A percentile compares a stretch with the other conserved stretches of the same genome.
Evolutionary conservation across 2,797 vertebrate species (phyloP).

Genomic region (Lagorchestes hirsutus): DNA sequence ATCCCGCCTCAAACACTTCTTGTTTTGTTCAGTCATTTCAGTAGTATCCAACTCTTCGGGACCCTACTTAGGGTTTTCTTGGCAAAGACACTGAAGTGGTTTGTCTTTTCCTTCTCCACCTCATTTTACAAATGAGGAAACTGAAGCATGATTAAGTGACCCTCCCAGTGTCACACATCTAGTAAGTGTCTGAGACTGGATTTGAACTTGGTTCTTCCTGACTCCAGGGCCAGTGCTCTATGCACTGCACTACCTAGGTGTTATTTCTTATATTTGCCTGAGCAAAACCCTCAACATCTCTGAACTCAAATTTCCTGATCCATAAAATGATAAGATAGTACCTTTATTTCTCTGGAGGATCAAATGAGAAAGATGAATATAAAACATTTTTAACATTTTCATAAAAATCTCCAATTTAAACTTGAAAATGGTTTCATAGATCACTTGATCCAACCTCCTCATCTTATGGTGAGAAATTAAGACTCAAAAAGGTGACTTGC

Average conservation of each 20-base stretch:
- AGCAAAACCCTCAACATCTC: not conserved
- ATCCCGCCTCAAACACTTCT: not conserved
- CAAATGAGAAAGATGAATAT: not conserved
- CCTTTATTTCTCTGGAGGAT: not conserved
- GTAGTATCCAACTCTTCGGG: not conserved
- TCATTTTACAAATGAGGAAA: not conserved
- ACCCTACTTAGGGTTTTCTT: not conserved
- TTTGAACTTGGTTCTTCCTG: not conserved
- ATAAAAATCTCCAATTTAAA: not conserved
- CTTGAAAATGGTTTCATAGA: not conserved
- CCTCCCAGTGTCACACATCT: not conserved
- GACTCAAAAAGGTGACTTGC: not conserved
- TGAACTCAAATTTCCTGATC: not conserved
- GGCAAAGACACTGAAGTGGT: not conserved
- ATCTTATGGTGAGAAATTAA: conserved; percentile 22
- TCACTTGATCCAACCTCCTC: not conserved
- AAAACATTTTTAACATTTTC: not conserved
- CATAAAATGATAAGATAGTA: not conserved
- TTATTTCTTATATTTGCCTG: not conserved
- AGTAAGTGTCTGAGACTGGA: not conserved
- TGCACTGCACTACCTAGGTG: not conserved
- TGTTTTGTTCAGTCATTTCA: not conserved
- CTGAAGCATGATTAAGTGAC: not conserved
- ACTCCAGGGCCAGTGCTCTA: not conserved
- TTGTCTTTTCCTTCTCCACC: not conserved